phyloP scores from a whole-genome alignment of 2,113 vertebrate species.

The Melanocharis versteri region DNA sequence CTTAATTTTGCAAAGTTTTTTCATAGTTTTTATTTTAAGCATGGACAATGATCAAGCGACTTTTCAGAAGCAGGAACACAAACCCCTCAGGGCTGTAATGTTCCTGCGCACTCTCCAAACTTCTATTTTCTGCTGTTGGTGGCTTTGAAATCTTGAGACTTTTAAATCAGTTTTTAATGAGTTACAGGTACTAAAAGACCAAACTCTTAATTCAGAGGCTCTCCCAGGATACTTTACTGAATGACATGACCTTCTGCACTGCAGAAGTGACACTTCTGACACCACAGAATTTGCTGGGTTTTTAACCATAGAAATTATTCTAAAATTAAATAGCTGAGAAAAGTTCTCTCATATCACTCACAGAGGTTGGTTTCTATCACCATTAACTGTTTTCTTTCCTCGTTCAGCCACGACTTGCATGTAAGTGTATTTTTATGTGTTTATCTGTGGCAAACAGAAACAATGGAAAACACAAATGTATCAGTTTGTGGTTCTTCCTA shows the following conservation, averaged over 20 bases:
- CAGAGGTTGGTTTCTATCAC: background rate
- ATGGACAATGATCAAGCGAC: background rate
- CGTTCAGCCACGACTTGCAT: background rate
- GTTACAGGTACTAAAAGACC: background rate
- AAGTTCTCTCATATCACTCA: background rate
- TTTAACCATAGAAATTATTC: background rate
- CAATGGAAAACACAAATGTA: background rate
- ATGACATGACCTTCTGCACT: constrained; percentile 45
- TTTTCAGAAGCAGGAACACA: background rate
- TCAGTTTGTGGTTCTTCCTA: background rate
- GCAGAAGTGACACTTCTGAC: constrained; percentile 1
- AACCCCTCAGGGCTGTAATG: background rate
- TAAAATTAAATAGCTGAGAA: background rate
- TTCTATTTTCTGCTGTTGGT: background rate
- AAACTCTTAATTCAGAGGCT: constrained; percentile 18
- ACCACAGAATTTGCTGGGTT: background rate
- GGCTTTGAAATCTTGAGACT: constrained; percentile 7
- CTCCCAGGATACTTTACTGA: constrained; percentile 25
- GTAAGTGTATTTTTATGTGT: background rate
- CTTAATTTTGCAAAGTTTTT: background rate
- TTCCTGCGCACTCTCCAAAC: background rate
- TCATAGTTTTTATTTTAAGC: background rate
- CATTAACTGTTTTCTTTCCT: background rate
- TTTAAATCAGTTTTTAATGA: constrained; percentile 44
- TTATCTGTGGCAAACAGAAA: background rate